Evolutionary conservation across 2,888 invertebrate genomes (phyloP), one percentile per base, ranked within the genome.

Genomic region (Chrysomela aeneicollis): DNA sequence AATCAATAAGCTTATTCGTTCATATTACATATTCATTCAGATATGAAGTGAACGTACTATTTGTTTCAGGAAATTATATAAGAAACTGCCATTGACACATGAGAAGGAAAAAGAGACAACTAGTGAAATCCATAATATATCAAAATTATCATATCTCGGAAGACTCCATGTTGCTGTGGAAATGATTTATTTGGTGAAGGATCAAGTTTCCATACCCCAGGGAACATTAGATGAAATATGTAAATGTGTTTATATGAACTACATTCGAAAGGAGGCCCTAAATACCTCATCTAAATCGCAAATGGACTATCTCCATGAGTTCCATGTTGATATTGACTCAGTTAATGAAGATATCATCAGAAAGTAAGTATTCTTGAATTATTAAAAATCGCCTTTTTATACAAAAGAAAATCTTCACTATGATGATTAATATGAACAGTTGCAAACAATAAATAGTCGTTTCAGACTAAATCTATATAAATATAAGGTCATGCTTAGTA

Each of bases 131-230:
- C 37, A 35, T 22, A 53, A 42, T 10, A 63, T 57, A 53, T 62
- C 63, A 0, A 71, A 73, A 61, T 64, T 74, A 32, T 63, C 61
- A 1, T 76, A 73, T 62, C 62, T 76, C 26, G 42, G 60, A 12
- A 71, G 70, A 46, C 61, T 75, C 21, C 73, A 76, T 53, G 57
- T 71, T 47, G 68, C 67, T 12, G 60, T 67, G 2, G 76, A 75
- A 57, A 67, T 74, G 19, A 69, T 73, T 42, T 72, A 65, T 64
- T 63, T 76, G 18, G 62, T 70, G 17, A 72, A 70, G 59, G 68
- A 69, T n/a, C 64, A 71, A 50, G 62, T 66, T 22, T 49, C 50
- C 18, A 22, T 71, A 18, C 46, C 64, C 1, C 66, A 69, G 51
- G 65, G 68, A 8, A 63, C 60, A 15, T 70, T 71, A 19, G 61